Conservation (phyloP, 2,888 invertebrate species). For the Chymomyza caudatula region DNA sequence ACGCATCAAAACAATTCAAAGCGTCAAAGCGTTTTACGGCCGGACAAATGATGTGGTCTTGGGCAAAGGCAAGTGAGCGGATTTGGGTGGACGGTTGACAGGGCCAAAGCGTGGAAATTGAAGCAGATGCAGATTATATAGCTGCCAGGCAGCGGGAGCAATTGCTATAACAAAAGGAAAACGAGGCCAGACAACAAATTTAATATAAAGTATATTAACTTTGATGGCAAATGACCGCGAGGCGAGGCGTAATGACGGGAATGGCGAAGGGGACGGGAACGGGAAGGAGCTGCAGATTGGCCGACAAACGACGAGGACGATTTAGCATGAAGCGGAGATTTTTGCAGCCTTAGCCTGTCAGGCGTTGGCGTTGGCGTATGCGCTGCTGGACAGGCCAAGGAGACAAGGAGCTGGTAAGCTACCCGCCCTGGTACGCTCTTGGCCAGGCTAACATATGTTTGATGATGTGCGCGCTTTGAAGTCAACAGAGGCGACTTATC, state of each 20-base stretch:
- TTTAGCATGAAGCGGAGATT: not conserved
- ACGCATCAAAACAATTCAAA: conserved; percentile 48
- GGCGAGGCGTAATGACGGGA: conserved; percentile 23
- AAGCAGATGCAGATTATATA: conserved; percentile 63
- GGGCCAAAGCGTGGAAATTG: conserved; percentile 32
- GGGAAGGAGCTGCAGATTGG: not conserved
- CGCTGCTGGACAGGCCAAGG: not conserved
- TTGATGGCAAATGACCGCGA: conserved; percentile 64
- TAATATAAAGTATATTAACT: conserved; percentile 69
- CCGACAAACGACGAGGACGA: not conserved
- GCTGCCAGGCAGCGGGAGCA: conserved; percentile 27
- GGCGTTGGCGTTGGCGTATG: conserved; percentile 9
- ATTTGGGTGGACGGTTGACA: not conserved
- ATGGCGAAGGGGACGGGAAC: conserved; percentile 9
- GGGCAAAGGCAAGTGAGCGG: not conserved
- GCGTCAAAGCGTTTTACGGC: conserved; percentile 4
- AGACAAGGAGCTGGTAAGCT: conserved; percentile 9
- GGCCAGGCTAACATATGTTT: conserved; percentile 58
- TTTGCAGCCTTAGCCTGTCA: not conserved
- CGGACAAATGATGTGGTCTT: conserved; percentile 20
- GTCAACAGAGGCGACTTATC: conserved; percentile 31
- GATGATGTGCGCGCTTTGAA: conserved; percentile 65
- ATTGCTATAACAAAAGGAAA: conserved; percentile 17
- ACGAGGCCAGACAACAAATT: conserved; percentile 47
- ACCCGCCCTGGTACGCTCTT: no score